phyloP scores from a whole-genome alignment of 2,113 vertebrate genomes.

The Anguilla japonica region DNA sequence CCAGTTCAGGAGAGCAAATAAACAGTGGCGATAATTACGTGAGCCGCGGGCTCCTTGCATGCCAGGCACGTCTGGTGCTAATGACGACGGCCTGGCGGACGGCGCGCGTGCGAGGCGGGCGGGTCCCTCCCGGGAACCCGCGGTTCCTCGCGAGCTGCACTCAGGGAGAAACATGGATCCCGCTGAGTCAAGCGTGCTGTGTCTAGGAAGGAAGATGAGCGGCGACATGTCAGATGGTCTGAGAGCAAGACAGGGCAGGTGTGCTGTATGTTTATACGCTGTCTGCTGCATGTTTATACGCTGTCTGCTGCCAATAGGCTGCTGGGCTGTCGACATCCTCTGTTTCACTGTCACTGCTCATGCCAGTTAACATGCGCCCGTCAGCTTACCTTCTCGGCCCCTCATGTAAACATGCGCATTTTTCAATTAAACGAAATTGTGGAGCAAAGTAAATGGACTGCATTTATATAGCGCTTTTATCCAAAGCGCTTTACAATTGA shows the following conservation, averaged over 20 bases:
- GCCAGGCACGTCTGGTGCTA: neutral
- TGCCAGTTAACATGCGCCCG: neutral
- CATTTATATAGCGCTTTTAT: too few species aligned
- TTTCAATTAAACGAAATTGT: neutral
- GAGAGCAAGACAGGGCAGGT: neutral
- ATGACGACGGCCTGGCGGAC: neutral
- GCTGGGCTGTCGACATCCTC: neutral
- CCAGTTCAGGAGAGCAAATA: neutral
- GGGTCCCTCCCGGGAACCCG: neutral
- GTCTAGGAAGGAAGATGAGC: neutral
- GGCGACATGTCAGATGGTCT: neutral
- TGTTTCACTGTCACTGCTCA: neutral
- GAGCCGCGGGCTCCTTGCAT: neutral
- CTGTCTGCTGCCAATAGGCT: neutral
- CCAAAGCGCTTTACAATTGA: too few species aligned
- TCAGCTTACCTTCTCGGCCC: neutral
- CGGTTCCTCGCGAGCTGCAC: neutral
- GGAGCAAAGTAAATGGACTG: too few species aligned
- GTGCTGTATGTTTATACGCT: neutral
- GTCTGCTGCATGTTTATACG: neutral
- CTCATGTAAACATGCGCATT: neutral
- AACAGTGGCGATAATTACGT: conserved; percentile 5
- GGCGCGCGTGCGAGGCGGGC: neutral
- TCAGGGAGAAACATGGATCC: neutral
- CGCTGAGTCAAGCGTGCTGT: neutral